These are phyloP conservation scores for Cheilinus undulatus DNA, from an alignment of 2,113 vertebrate species.

Conservation along the genomic window DNA sequence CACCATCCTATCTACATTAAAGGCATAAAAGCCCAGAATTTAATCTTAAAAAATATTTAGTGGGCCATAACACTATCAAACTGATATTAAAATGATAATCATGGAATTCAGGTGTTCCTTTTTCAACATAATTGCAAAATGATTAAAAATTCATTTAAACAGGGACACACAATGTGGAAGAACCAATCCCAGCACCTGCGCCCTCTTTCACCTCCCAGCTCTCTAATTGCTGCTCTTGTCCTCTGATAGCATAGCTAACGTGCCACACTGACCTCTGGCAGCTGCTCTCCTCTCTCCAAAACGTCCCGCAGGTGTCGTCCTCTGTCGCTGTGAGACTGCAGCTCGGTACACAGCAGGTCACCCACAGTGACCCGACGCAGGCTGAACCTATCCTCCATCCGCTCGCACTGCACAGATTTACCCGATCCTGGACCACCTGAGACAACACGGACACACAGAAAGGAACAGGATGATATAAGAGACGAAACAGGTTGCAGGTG, in stretches of 20 bases:
- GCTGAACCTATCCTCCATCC: slow-evolving; percentile 88
- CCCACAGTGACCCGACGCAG: slow-evolving; percentile 83
- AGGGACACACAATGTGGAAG: too few species aligned
- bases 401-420: slow-evolving; percentile 90
- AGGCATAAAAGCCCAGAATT: too few species aligned
- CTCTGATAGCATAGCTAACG: not conserved
- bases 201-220: not conserved
- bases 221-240: not conserved
- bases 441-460: slow-evolving; percentile 16
- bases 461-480: not conserved
- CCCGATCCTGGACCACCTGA: slow-evolving; percentile 94
- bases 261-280: slow-evolving; percentile 84
- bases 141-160: too few species aligned
- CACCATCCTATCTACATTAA: too few species aligned
- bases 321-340: slow-evolving; percentile 85
- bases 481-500: not conserved
- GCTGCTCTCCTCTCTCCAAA: slow-evolving; percentile 86
- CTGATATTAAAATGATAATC: too few species aligned
- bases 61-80: too few species aligned
- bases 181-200: not conserved
- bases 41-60: too few species aligned
- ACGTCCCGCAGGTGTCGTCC: slow-evolving; percentile 87
- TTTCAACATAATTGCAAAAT: too few species aligned
- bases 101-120: too few species aligned
- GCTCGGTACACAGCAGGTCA: slow-evolving; percentile 87